These are phyloP conservation scores for Hydrolagus affinis DNA, from an alignment of 2,113 vertebrate genomes.

Conservation along the genomic window DNA sequence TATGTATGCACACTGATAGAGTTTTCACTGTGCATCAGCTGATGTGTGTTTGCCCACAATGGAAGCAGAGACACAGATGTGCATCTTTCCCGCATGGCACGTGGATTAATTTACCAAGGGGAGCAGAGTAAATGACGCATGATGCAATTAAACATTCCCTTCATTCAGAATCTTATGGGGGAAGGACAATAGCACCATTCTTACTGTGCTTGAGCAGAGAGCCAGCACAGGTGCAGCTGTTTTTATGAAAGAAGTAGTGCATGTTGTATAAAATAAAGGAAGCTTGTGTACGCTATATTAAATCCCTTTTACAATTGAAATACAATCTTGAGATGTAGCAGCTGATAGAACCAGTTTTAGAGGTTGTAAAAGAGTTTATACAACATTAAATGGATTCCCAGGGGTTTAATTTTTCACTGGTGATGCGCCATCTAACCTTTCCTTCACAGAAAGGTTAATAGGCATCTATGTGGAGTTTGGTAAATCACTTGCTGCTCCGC, in stretches of 20 bases:
- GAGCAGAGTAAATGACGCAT: conserved; percentile 34
- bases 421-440: conserved; percentile 51
- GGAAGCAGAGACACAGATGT: conserved; percentile 40
- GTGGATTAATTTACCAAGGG: conserved; percentile 42
- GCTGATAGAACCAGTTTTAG: conserved; percentile 49
- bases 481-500: conserved; percentile 53
- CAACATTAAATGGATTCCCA: conserved; percentile 57
- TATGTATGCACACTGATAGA: conserved; percentile 39
- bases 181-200: conserved; percentile 38
- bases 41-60: conserved; percentile 38
- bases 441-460: conserved; percentile 65
- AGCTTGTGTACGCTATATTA: conserved; percentile 46
- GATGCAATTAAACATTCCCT: conserved; percentile 32
- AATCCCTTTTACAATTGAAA: conserved; percentile 46
- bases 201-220: conserved; percentile 31
- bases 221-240: conserved; percentile 38
- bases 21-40: conserved; percentile 39
- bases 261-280: conserved; percentile 47
- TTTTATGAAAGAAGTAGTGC: conserved; percentile 38
- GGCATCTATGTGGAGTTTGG: conserved; percentile 55
- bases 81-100: conserved; percentile 39
- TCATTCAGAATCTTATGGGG: conserved; percentile 32
- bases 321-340: conserved; percentile 47
- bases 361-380: conserved; percentile 58
- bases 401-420: conserved; percentile 57